Conservation (phyloP, 53 echinoderm and acorn worm species). For the Echinarachnius parma region DNA sequence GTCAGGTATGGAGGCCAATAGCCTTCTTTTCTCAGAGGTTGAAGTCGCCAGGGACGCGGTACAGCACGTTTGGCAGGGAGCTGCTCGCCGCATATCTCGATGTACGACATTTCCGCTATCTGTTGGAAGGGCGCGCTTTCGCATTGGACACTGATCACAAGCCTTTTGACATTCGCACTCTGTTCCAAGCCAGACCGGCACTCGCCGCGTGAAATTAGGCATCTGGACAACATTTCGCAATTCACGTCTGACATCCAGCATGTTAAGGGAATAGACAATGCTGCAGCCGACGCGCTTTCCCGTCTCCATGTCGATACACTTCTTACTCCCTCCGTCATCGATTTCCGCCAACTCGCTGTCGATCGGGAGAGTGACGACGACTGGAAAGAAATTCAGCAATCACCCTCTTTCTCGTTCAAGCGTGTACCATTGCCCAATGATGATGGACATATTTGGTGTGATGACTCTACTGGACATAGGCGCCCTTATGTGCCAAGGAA, state of each 20-base stretch:
- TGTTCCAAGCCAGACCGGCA: not conserved
- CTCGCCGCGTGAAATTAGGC: not conserved
- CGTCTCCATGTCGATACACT: conserved; percentile 22
- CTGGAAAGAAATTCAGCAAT: no score
- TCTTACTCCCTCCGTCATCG: conserved; percentile 19
- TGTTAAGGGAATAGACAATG: conserved; percentile 16
- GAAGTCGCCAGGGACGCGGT: conserved; percentile 37
- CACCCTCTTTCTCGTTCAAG: no score
- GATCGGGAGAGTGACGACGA: no score
- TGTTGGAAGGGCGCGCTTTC: conserved; percentile 30
- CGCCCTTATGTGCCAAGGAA: conserved; percentile 36
- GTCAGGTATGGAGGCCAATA: conserved; percentile 42
- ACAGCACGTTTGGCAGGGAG: conserved; percentile 50
- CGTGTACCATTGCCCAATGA: no score
- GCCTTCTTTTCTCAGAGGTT: conserved; percentile 48
- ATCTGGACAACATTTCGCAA: conserved; percentile 6
- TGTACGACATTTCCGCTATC: conserved; percentile 46
- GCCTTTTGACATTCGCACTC: conserved; percentile 1
- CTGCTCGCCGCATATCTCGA: conserved; percentile 35
- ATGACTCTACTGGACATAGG: no score
- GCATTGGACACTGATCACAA: conserved; percentile 44
- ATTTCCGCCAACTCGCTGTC: no score
- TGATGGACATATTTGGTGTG: no score
- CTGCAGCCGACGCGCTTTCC: conserved; percentile 27
- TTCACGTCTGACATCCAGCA: conserved; percentile 4